These are phyloP conservation scores for Crambe crambe DNA, from an alignment of 37 sponge, comb jelly and placozoan genomes.

Conservation along the genomic window DNA sequence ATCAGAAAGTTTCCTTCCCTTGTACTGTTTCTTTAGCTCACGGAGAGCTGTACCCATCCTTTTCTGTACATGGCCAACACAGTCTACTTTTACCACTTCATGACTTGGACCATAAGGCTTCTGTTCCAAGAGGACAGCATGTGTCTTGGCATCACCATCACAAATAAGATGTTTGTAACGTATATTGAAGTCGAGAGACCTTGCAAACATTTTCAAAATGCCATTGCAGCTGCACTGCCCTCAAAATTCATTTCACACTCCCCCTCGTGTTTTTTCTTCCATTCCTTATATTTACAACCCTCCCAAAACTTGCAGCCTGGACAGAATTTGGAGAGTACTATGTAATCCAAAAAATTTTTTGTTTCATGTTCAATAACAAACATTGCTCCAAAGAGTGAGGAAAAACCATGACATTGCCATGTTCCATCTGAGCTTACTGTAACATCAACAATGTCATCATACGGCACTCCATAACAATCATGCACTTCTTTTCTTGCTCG, in stretches of 20 bases:
- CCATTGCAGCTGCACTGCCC: slow-evolving; percentile 37
- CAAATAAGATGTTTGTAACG: slow-evolving; percentile 6
- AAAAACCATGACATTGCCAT: slow-evolving; percentile 14
- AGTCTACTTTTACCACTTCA: slow-evolving; percentile 24
- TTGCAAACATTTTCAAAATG: background rate
- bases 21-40: slow-evolving; percentile 15
- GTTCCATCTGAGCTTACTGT: slow-evolving; percentile 17
- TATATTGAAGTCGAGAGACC: background rate
- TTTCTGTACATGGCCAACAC: slow-evolving; percentile 43
- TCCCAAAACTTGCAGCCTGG: slow-evolving; percentile 14
- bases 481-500: background rate
- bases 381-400: slow-evolving; percentile 20
- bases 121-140: background rate
- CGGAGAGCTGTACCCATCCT: slow-evolving; percentile 29
- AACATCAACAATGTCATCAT: slow-evolving; percentile 2
- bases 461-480: background rate
- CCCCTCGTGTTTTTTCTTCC: background rate
- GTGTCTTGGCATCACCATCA: slow-evolving; percentile 32
- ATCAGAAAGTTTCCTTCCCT: slow-evolving; percentile 21
- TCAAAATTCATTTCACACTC: background rate
- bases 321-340: slow-evolving; percentile 22
- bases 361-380: slow-evolving; percentile 13
- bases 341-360: slow-evolving; percentile 26
- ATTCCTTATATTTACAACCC: background rate
- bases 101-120: slow-evolving; percentile 30